Evolutionary conservation across 2,888 invertebrate genomes (phyloP), one percentile per base, ranked within the genome.

Genomic region (Calameuta idolon): DNA sequence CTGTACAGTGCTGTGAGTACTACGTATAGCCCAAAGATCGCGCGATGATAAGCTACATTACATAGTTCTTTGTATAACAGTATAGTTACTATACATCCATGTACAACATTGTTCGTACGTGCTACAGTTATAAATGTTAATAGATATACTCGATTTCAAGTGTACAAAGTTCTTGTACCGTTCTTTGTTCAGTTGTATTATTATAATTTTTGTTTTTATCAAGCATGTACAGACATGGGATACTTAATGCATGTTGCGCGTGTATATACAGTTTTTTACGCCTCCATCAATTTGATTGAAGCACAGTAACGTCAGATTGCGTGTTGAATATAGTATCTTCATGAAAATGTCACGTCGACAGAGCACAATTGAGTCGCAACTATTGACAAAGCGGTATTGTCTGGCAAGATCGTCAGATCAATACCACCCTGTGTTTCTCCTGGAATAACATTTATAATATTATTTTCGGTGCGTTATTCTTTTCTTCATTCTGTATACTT

Each of bases 1-100:
- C 30, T 71, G 71, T 71, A 30, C 71, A 71, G 34, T 71, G 71
- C 71, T 34, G 71, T 34, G 71, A 71, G 71, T 71, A 71, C 30
- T 71, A 71, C 71, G 23, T 34, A 34, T 71, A 30, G 34, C 71
- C 71, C 71, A 71, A 30, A 71, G 71, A 71, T 71, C 71, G 30
- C 34, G 71, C 30, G 71, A 71, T 71, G 34, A 30, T 71, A 71
- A 34, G 71, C 31, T 71, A 71, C 71, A 71, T 11, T 71, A 71
- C 3, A 71, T 23, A 71, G 23, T 31, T 71, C 71, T 71, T 71
- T 34, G 71, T 71, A 33, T 71, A 71, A 31, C 31, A 11, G 31
- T 34, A 34, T 34, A 71, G 34, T 71, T 15, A 71, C 71, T 71
- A 71, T 71, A 71, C 71, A 71, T 71, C 12, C 71, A 71, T 71